phyloP scores from a whole-genome alignment of 2,888 invertebrate genomes.

The Sarcophaga rosellei region DNA sequence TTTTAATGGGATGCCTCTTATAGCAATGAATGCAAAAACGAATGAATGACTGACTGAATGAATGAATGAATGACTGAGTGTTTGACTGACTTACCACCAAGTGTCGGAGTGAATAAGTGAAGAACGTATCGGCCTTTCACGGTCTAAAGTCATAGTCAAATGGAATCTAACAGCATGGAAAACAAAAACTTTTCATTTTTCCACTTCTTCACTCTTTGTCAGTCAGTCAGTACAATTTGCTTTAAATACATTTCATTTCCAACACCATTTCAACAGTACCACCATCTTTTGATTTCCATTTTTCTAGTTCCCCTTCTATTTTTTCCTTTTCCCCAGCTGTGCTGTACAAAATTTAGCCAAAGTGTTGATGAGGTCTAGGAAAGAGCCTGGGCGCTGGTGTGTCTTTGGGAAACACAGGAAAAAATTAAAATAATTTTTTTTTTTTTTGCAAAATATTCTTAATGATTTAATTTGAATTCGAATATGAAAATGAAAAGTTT shows the following conservation, averaged over 20 bases:
- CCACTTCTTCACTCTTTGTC: background rate
- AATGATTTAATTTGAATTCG: constrained; percentile 66
- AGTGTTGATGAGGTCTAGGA: constrained; percentile 36
- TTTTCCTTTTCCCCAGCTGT: background rate
- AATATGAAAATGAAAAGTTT: constrained; percentile 40
- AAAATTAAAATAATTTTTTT: constrained; percentile 43
- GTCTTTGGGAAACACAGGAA: constrained; percentile 13
- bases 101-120: background rate
- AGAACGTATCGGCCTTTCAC: background rate
- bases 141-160: background rate
- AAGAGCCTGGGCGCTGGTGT: background rate
- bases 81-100: no score
- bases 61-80: constrained; percentile 8
- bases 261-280: constrained; percentile 30
- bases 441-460: constrained; percentile 62
- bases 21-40: constrained; percentile 36
- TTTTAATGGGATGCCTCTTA: constrained; percentile 60
- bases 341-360: background rate
- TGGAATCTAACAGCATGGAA: constrained; percentile 23
- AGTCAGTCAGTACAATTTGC: constrained; percentile 60
- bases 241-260: constrained; percentile 52
- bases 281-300: constrained; percentile 48
- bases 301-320: constrained; percentile 45
- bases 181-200: constrained; percentile 19
- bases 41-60: constrained; percentile 17